Base-by-base conservation (phyloP, 2,888 invertebrate genomes). In the Cancer borealis region DNA sequence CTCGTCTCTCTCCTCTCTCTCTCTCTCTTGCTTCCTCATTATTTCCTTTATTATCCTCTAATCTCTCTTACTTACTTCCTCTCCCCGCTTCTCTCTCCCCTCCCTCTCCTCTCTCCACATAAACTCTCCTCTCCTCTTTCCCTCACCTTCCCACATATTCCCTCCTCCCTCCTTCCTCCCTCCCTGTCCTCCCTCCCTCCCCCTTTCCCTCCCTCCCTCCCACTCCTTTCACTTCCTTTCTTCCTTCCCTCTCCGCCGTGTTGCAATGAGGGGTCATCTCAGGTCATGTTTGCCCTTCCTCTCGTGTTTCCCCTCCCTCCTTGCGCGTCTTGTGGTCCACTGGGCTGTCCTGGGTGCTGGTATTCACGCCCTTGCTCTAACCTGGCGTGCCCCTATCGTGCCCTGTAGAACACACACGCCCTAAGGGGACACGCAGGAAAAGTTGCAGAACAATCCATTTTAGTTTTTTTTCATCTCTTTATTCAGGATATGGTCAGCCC, bases 291-390 rank as follows among this genome's bases (percentile, higher is more conserved):
- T 79, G 30, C 30, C 30, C 79, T 79, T 4, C 79, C 30, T 79
- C 79, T 79, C 79, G 79, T 79, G 30, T 79, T 79, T 79, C n/a
- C n/a, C n/a, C n/a, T n/a, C n/a, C n/a, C n/a, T n/a, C 79, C 79
- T 26, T 30, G 79, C 30, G 30, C 10, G 79, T 17, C 30, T 12
- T 30, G 30, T n/a, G 79, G 79, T 79, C 79, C 79, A 79, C 12
- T 21, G 79, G 79, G 66, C 66, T 73, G 30, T 66, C 30, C 79
- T 30, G 79, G 79, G 79, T n/a, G n/a, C 30, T 30, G 1, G 2
- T 8, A 30, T 79, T 79, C 79, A 79, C 79, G 79, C 79, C 30
- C 79, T n/a, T 30, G 1, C 30, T 12, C 30, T 79, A 30, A 10
- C 30, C 79, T 79, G 79, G 1, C 79, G 79, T 79, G 79, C 79